A percentile compares a stretch with the other conserved stretches of the same genome.
Conservation (phyloP, 2,888 invertebrate species). For the Erebia epiphron region DNA sequence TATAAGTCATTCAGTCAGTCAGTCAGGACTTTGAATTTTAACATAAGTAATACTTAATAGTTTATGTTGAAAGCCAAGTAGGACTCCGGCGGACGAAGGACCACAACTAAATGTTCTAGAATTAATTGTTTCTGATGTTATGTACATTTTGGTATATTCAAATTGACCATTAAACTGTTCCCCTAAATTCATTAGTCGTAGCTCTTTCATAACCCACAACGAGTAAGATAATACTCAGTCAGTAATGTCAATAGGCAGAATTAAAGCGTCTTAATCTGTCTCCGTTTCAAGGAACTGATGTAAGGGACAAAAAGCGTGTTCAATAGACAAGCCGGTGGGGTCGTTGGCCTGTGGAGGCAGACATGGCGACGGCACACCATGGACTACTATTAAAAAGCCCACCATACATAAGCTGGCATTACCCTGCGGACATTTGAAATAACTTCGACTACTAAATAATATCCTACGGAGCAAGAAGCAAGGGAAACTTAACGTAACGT, state of each 20-base stretch:
- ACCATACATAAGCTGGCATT: constrained; percentile 40
- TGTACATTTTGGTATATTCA: not conserved
- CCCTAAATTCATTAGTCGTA: not conserved
- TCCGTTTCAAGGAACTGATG: constrained; percentile 51
- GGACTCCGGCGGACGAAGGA: not conserved
- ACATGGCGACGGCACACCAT: constrained; percentile 73
- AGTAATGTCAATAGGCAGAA: constrained; percentile 23
- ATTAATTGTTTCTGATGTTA: not conserved
- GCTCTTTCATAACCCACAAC: not conserved
- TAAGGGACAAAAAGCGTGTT: constrained; percentile 61
- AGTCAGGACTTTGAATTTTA: no score
- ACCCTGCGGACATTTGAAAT: constrained; percentile 33
- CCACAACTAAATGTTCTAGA: not conserved
- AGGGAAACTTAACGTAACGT: not conserved
- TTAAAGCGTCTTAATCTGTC: constrained; percentile 37
- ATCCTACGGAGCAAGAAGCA: constrained; percentile 2
- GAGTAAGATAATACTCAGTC: not conserved
- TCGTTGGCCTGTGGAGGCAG: constrained; percentile 65
- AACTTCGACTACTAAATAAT: constrained; percentile 18
- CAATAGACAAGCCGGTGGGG: constrained; percentile 60
- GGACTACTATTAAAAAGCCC: constrained; percentile 55
- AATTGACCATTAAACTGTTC: not conserved
- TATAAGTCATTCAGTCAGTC: no score
- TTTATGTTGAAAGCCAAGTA: no score
- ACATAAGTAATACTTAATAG: no score